Evolutionary conservation across 1,140 invertebrate genomes (phyloP).

Genomic region (Aphelinus atriplicis): DNA sequence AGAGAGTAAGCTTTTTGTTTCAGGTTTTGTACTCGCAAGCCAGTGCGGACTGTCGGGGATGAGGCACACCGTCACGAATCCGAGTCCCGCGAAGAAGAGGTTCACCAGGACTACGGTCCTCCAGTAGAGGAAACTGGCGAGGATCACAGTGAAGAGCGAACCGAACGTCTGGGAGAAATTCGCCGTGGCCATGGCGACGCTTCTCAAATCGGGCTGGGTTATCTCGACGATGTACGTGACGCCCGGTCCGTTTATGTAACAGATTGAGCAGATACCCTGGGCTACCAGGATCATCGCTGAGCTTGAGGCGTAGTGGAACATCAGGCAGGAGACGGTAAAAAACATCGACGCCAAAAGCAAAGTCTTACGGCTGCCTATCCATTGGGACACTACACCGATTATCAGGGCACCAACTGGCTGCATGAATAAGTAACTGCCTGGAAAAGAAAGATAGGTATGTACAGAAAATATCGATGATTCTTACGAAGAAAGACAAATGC

Average conservation of each 20-base stretch:
- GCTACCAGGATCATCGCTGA: background rate
- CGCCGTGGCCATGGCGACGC: background rate
- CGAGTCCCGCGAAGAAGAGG: background rate
- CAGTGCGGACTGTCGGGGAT: constrained; percentile 20
- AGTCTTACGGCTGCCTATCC: background rate
- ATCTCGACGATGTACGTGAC: constrained; percentile 1
- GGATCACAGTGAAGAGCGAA: background rate
- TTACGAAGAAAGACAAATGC: no score
- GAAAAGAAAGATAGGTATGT: background rate
- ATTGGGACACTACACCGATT: constrained; percentile 1
- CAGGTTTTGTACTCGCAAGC: constrained; percentile 1
- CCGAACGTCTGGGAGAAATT: background rate
- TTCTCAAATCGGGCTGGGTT: background rate
- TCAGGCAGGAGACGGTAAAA: constrained; percentile 2
- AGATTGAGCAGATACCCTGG: constrained; percentile 27
- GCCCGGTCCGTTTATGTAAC: constrained; percentile 39
- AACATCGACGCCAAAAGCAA: background rate
- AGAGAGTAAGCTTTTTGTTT: no score
- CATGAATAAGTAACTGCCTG: background rate
- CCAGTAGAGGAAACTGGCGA: constrained; percentile 6
- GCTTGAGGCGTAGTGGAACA: background rate
- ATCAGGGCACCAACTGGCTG: constrained; percentile 2
- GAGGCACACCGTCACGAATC: background rate
- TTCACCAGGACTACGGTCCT: constrained; percentile 1
- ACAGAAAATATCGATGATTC: background rate